These are phyloP conservation scores for Platysteira castanea DNA, from an alignment of 2,113 vertebrate genomes.

Conservation along the genomic window DNA sequence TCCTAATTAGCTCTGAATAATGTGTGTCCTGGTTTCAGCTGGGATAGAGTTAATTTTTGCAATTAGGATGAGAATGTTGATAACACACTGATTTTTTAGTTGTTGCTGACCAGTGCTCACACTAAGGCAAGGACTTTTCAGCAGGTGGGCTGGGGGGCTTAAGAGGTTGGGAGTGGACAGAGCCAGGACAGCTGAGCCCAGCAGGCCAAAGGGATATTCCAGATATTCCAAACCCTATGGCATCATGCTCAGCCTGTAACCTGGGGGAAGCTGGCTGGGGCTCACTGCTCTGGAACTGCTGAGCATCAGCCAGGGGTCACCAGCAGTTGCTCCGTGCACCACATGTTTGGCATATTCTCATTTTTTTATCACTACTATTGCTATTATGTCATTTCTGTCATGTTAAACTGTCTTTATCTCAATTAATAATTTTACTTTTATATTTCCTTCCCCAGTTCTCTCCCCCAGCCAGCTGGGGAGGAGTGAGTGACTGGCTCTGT, in stretches of 20 bases:
- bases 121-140: background rate
- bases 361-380: background rate
- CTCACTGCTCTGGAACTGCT: background rate
- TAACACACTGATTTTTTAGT: background rate
- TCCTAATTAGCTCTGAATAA: background rate
- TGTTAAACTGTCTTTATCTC: background rate
- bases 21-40: background rate
- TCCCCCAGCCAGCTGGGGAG: background rate
- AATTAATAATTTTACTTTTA: background rate
- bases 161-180: background rate
- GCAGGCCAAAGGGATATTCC: background rate
- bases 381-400: background rate
- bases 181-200: background rate
- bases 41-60: background rate
- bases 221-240: background rate
- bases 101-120: background rate
- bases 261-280: background rate
- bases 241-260: background rate
- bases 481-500: background rate
- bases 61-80: background rate
- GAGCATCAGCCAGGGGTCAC: background rate
- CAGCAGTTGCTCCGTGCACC: background rate
- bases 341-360: background rate
- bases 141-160: rapidly evolving
- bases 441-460: background rate